phyloP scores from a whole-genome alignment of 2,888 invertebrate species.

The Apodemia mormo region DNA sequence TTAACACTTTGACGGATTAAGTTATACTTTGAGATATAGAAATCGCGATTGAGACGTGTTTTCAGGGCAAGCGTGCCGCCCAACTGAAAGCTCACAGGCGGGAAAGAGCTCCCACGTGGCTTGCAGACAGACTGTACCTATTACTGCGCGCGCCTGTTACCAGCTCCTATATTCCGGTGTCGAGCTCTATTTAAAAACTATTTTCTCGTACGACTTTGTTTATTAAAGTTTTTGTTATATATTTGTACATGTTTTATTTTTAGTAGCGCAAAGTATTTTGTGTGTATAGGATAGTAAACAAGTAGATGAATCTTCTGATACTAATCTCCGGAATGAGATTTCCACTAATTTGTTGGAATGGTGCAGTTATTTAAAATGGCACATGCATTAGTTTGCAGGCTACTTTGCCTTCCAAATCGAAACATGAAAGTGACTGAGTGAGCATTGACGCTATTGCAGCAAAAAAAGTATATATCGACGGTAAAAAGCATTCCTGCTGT shows the following conservation, averaged over 20 bases:
- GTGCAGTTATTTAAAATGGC: no score
- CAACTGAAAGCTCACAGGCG: constrained; percentile 43
- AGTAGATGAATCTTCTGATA: no score
- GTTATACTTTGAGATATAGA: constrained; percentile 23
- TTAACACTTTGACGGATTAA: constrained; percentile 40
- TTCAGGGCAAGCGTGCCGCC: constrained; percentile 37
- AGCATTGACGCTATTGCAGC: no score
- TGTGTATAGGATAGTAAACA: no score
- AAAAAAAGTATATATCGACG: no score
- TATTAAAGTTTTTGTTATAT: constrained; percentile 23
- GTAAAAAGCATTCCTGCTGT: no score
- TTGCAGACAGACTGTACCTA: constrained; percentile 22
- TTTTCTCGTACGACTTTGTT: constrained; percentile 27
- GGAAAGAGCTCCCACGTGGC: constrained; percentile 38
- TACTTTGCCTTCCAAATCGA: no score
- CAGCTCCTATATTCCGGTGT: constrained; percentile 41
- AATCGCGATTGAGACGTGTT: constrained; percentile 35
- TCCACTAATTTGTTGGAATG: no score
- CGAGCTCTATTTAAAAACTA: constrained; percentile 32
- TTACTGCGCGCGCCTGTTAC: constrained; percentile 56
- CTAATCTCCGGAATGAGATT: no score
- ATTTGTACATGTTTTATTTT: background rate
- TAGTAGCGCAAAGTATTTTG: no score
- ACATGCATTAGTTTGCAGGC: no score
- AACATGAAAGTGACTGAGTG: no score